Percentiles rank a stretch among this genome's conserved stretches.
Evolutionary conservation across 1,140 invertebrate genomes (phyloP).

Genomic region (Anthonomus grandis): DNA sequence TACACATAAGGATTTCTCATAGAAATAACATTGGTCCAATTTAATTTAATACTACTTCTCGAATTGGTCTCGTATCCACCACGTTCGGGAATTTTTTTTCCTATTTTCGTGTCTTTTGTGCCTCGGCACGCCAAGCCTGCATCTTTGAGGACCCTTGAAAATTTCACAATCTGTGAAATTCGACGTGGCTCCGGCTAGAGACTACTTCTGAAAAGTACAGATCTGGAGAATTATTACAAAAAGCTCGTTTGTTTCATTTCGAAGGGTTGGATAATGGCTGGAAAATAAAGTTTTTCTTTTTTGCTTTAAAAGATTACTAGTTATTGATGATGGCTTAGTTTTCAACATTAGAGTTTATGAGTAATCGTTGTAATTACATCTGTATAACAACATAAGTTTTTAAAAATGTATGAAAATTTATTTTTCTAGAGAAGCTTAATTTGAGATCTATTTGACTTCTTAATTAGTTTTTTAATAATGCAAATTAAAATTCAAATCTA

Average conservation of each 20-base stretch:
- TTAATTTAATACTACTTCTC: neutral
- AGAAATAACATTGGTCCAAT: too few relatives aligned
- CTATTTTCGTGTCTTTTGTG: constrained; percentile 1
- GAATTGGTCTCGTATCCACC: neutral
- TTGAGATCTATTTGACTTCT: too few relatives aligned
- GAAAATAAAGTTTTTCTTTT: neutral
- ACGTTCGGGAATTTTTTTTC: neutral
- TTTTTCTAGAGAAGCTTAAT: too few relatives aligned
- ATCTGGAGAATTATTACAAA: constrained; percentile 6
- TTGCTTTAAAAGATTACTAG: neutral
- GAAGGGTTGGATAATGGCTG: neutral
- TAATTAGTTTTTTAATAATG: too few relatives aligned
- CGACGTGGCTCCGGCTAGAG: constrained; percentile 3
- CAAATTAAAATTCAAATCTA: too few relatives aligned
- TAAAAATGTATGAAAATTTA: too few relatives aligned
- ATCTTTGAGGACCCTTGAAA: constrained; percentile 6
- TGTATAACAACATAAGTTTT: too few relatives aligned
- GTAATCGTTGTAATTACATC: too few relatives aligned
- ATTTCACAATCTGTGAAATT: constrained; percentile 6
- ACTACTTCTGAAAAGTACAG: neutral
- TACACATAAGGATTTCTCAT: too few relatives aligned
- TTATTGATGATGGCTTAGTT: too few relatives aligned
- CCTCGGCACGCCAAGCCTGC: constrained; percentile 2
- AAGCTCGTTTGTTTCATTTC: constrained; percentile 1
- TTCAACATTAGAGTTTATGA: too few relatives aligned